Conservation (phyloP, 2,888 invertebrate species). For the Mythimna lalbum region DNA sequence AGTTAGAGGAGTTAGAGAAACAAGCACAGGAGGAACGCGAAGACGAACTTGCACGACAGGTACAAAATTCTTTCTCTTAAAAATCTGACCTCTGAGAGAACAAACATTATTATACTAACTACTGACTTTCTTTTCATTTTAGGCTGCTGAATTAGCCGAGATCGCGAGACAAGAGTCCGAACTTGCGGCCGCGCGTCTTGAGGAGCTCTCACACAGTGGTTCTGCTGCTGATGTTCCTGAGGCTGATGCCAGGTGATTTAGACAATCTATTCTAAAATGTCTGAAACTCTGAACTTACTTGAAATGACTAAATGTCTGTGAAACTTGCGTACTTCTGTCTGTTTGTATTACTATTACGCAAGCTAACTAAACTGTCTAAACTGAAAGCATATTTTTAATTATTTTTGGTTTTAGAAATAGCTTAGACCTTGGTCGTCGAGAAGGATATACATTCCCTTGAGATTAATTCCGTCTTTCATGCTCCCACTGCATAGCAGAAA, state of each 20-base stretch:
- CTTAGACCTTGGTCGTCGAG: too few species aligned
- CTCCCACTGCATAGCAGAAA: too few species aligned
- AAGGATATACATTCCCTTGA: too few species aligned
- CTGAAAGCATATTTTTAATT: too few species aligned
- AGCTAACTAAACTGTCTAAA: too few species aligned
- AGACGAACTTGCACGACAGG: conserved; percentile 92
- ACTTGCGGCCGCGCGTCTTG: conserved; percentile 91
- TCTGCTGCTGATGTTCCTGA: conserved; percentile 83
- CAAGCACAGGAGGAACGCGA: conserved; percentile 92
- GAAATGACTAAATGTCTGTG: too few species aligned
- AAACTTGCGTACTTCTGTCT: too few species aligned
- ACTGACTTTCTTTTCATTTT: conserved; percentile 44
- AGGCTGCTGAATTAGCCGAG: conserved; percentile 93
- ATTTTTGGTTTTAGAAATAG: too few species aligned
- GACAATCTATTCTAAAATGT: too few species aligned
- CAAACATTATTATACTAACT: background rate
- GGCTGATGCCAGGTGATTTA: conserved; percentile 79
- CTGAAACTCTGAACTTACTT: too few species aligned
- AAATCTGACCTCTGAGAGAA: background rate
- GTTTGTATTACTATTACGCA: too few species aligned
- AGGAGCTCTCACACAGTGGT: conserved; percentile 88
- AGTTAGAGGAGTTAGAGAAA: conserved; percentile 91
- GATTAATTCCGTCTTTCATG: too few species aligned
- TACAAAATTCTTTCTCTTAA: conserved; percentile 55
- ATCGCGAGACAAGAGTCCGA: conserved; percentile 91